Conservation (phyloP, 2,888 invertebrate genomes). For the Schizaphis graminum region DNA sequence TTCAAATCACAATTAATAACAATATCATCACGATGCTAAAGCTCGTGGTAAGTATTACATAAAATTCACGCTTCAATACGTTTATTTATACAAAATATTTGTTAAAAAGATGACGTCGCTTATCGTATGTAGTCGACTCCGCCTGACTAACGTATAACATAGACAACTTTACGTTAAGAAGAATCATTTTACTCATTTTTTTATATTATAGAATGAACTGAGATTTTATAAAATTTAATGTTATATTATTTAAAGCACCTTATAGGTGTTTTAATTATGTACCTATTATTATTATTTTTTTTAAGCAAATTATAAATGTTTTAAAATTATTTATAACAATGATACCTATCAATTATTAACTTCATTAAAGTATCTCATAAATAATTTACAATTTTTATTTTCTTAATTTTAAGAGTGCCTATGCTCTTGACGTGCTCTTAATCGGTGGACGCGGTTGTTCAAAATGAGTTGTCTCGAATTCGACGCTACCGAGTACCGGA, state of each 20-base stretch:
- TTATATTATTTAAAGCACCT: not conserved
- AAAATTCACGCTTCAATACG: not conserved
- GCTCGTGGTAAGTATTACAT: not conserved
- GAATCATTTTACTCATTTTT: not conserved
- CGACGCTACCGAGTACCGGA: not conserved
- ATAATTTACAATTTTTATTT: not conserved
- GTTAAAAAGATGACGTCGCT: not conserved
- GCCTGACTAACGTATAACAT: not conserved
- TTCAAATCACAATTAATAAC: not conserved
- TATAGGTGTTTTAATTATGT: not conserved
- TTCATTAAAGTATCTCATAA: not conserved
- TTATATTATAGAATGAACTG: not conserved
- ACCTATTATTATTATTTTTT: not conserved
- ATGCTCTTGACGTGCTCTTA: too few species aligned
- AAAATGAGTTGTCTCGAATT: not conserved
- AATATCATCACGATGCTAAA: not conserved
- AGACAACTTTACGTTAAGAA: not conserved
- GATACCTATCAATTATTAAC: too few species aligned
- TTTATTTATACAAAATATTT: not conserved
- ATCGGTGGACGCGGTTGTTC: not conserved
- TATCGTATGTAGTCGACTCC: not conserved
- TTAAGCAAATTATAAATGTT: not conserved
- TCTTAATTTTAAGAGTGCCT: not conserved
- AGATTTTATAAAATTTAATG: not conserved
- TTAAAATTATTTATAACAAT: not conserved